phyloP scores from a whole-genome alignment of 2,888 invertebrate species.

The Nudaria mundana region DNA sequence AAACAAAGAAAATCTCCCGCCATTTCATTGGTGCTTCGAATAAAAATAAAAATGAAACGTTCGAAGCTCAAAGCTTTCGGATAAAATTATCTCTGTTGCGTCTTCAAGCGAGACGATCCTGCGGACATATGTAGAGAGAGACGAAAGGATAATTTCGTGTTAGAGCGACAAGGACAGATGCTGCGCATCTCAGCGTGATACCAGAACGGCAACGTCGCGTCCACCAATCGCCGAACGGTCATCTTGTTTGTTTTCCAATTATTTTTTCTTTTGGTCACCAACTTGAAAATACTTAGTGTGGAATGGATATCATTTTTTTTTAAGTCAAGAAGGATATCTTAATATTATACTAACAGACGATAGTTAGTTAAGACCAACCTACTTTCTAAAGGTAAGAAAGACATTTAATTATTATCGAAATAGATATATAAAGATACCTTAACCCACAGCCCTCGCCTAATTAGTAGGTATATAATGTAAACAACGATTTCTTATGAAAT shows the following conservation, averaged over 20 bases:
- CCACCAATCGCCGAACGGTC: constrained; percentile 71
- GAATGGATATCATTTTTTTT: constrained; percentile 28
- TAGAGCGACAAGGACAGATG: constrained; percentile 41
- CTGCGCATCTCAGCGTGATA: constrained; percentile 65
- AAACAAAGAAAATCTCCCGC: constrained; percentile 33
- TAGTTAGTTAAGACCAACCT: too few species aligned
- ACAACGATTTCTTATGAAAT: too few species aligned
- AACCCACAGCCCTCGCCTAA: too few species aligned
- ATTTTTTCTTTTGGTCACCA: constrained; percentile 40
- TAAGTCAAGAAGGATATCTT: constrained; percentile 1
- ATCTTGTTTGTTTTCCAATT: constrained; percentile 61
- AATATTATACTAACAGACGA: too few species aligned
- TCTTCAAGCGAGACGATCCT: constrained; percentile 78
- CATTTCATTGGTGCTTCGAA: constrained; percentile 59
- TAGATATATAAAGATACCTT: too few species aligned
- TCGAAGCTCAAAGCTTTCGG: constrained; percentile 70
- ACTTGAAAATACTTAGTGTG: constrained; percentile 35
- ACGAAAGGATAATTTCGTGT: constrained; percentile 25
- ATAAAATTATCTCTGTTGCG: constrained; percentile 77
- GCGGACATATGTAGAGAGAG: constrained; percentile 61
- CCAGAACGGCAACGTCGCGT: constrained; percentile 75
- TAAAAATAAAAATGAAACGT: constrained; percentile 65
- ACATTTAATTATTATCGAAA: too few species aligned
- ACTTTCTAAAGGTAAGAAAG: too few species aligned
- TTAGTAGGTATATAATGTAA: too few species aligned